phyloP scores from a whole-genome alignment of 2,888 invertebrate species.

The Dryomyza anilis region DNA sequence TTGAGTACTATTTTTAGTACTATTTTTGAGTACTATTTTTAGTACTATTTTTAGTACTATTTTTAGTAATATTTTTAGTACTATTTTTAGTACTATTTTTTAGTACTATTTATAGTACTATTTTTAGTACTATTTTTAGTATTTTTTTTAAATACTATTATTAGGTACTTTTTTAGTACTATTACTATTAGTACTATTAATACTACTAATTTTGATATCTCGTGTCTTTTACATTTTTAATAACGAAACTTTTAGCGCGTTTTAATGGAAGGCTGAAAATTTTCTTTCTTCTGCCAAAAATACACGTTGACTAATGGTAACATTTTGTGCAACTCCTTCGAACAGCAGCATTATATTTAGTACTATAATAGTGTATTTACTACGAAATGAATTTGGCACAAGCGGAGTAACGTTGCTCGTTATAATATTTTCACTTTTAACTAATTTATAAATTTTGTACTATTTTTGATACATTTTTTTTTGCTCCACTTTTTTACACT shows the following conservation, averaged over 20 bases:
- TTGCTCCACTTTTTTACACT: background rate
- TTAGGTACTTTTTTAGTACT: background rate
- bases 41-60: no score
- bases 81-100: no score
- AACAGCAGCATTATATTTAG: no score
- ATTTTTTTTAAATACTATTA: conserved; percentile 15
- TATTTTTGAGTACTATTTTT: no score
- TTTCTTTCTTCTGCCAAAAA: conserved; percentile 11
- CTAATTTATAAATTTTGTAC: background rate
- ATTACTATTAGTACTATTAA: background rate
- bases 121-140: no score
- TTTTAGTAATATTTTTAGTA: no score
- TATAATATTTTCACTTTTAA: no score
- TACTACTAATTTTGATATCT: conserved; percentile 1
- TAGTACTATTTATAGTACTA: no score
- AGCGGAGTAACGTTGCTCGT: background rate
- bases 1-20: no score
- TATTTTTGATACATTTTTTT: background rate
- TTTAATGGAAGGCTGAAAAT: background rate
- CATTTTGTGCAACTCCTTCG: conserved; percentile 10
- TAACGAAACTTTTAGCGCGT: background rate
- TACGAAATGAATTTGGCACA: conserved; percentile 10
- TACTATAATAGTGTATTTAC: background rate
- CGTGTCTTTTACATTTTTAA: conserved; percentile 10
- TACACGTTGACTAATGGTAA: background rate